Base-by-base conservation (phyloP, 2,113 vertebrate species). In the Aythya baeri region DNA sequence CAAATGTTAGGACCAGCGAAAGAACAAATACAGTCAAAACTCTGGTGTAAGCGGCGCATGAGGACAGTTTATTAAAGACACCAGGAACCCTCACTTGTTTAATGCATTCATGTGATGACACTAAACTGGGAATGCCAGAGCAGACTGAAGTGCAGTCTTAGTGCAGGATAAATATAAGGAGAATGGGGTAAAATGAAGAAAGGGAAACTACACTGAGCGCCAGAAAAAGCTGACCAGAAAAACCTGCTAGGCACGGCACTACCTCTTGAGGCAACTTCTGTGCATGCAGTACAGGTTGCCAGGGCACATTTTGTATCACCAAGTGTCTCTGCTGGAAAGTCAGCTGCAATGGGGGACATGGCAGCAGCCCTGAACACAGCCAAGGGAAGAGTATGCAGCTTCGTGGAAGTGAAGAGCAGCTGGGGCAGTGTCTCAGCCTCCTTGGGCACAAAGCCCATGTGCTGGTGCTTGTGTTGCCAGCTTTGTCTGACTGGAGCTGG, bases 81-180 rank as follows among this genome's bases (percentile, higher is more conserved):
- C 43, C 41, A 49, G 32, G 78, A 82, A 79, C 32, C 31, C 55
- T 92, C 49, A 86, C 55, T 88, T 81, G 18, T 75, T 81, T 76
- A 72, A 61, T 27, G 52, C 34, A 14, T 73, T 68, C 23, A 15
- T 59, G 26, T 23, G 21, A 52, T 68, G 41, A 23, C 49, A 36
- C 22, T 68, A 44, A 26, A 31, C n/a, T 73, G 59, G 32, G 71
- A 86, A 78, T 36, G 29, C 36, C 75, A 41, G 54, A 63, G 54
- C 15, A 67, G 59, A 32, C 29, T 49, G 62, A 74, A 0, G 0
- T 59, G 68, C 3, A 16, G 36, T 34, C 13, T 91, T 68, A 32
- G 20, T 32, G 65, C 0, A 2, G 46, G 72, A 52, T 23, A 50
- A 58, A 44, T 1, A 31, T 0, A 5, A 50, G 46, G 16, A 66